Base-by-base conservation (phyloP, 1,140 invertebrate species). In the Zaprionus tsacasi region DNA sequence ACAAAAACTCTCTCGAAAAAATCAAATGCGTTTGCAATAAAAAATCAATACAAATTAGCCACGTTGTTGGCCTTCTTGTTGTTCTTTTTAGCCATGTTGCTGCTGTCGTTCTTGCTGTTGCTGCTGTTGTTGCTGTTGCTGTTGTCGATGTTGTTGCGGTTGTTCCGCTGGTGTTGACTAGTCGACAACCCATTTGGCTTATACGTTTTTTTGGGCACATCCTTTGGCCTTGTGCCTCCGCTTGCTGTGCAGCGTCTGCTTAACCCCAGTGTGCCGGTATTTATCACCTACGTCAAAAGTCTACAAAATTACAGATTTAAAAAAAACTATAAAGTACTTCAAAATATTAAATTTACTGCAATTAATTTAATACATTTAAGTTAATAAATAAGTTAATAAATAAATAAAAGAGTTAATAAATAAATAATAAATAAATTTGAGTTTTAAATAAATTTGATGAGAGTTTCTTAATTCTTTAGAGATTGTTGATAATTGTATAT, bases 21-120 rank as follows among this genome's bases (percentile, higher is more conserved):
- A 56, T 30, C 57, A 73, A 72, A 71, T 33, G 27, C 36, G 36
- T 72, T 13, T 45, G 25, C 56, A 61, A 56, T 72, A 72, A 86
- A 82, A 87, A 78, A 87, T 87, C 82, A 71, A 87, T 88, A 87
- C 82, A 88, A 67, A 87, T 87, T 87, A 88, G 79, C 73, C 43
- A 33, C 3, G 52, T 64, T 67, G 55, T 33, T 71, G 54, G 2
- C 50, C 8, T 7, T 43, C 7, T 15, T 50, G 21, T n/a, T 55
- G 38, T 12, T n/a, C 2, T n/a, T 40, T 40, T 40, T n/a, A 13
- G 27, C 27, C 27, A 30, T 64, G 52, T 68, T 73, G 50, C 25
- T 54, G 21, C 45, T 56, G 17, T 40, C 63, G n/a, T n/a, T n/a
- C n/a, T n/a, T n/a, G 30, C 25, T 43, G 38, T 30, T 70, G 52